Conservation (phyloP, 2,888 invertebrate species). For the Cataglyphis livida region DNA sequence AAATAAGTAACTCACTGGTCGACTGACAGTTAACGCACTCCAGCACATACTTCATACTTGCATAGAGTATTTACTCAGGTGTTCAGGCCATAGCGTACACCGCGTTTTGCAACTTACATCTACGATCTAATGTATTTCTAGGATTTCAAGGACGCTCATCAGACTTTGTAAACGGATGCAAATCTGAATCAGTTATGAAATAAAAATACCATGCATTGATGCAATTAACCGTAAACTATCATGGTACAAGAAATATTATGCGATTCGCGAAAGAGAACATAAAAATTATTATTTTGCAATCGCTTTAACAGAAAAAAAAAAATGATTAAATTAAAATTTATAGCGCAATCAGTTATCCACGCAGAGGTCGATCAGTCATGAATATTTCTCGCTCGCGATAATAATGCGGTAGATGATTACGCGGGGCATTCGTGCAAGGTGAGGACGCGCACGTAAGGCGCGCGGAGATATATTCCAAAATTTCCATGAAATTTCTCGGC, state of each 20-base stretch:
- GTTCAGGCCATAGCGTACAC: constrained; percentile 47
- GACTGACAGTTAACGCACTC: constrained; percentile 56
- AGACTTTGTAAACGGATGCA: constrained; percentile 17
- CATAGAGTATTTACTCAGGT: constrained; percentile 65
- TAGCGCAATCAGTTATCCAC: constrained; percentile 20
- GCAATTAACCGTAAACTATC: background rate
- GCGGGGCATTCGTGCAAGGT: constrained; percentile 33
- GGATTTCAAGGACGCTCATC: constrained; percentile 40
- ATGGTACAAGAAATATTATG: background rate
- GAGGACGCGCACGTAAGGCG: constrained; percentile 29
- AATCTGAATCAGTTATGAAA: constrained; percentile 30
- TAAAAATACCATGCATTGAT: background rate
- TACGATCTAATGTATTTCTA: constrained; percentile 45
- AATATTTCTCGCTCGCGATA: constrained; percentile 52
- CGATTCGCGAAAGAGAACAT: background rate
- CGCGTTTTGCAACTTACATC: constrained; percentile 10
- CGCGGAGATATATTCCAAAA: constrained; percentile 49
- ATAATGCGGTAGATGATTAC: constrained; percentile 52
- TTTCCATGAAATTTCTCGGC: constrained; percentile 58
- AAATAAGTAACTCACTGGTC: constrained; percentile 54
- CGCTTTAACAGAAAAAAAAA: background rate
- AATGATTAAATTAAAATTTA: background rate
- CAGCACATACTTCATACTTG: constrained; percentile 30
- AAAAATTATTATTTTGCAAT: background rate
- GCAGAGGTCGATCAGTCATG: constrained; percentile 18